Evolutionary conservation across 2,888 invertebrate species (phyloP).

Genomic region (Homarus gammarus): DNA sequence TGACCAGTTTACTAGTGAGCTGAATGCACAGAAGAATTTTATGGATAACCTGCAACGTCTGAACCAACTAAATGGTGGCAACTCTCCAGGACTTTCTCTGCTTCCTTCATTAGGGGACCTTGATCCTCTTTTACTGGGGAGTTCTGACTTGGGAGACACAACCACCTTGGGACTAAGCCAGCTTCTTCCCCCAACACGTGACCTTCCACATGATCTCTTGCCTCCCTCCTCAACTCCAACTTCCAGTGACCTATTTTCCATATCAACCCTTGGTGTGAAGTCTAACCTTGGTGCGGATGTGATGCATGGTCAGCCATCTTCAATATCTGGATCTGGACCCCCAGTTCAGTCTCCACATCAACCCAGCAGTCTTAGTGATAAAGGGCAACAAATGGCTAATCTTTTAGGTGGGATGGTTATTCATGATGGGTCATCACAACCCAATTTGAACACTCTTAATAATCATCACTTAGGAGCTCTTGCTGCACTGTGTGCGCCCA

Average conservation of each 20-base stretch:
- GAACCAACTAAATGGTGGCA: slow-evolving; percentile 71
- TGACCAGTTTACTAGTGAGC: slow-evolving; percentile 65
- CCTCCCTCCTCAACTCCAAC: slow-evolving; percentile 60
- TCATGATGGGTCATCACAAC: slow-evolving; percentile 52
- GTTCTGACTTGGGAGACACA: slow-evolving; percentile 61
- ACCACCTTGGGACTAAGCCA: slow-evolving; percentile 55
- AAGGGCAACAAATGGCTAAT: slow-evolving; percentile 63
- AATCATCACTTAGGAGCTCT: slow-evolving; percentile 56
- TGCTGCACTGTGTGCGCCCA: slow-evolving; percentile 62
- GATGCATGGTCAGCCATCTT: slow-evolving; percentile 59
- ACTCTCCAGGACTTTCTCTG: slow-evolving; percentile 59
- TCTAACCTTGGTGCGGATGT: slow-evolving; percentile 51
- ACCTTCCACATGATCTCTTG: slow-evolving; percentile 63
- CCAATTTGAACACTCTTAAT: slow-evolving; percentile 34
- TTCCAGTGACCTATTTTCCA: slow-evolving; percentile 57
- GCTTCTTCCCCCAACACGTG: slow-evolving; percentile 51
- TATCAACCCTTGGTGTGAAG: slow-evolving; percentile 52
- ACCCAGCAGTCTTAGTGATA: slow-evolving; percentile 53
- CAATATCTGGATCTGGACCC: slow-evolving; percentile 41
- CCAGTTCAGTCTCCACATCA: slow-evolving; percentile 60
- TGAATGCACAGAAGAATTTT: slow-evolving; percentile 74
- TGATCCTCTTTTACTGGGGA: slow-evolving; percentile 61
- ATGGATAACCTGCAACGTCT: slow-evolving; percentile 71
- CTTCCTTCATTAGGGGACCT: slow-evolving; percentile 61
- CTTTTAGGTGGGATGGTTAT: slow-evolving; percentile 61